These are phyloP conservation scores for Latheticus oryzae DNA, from an alignment of 2,888 invertebrate species.

Conservation along the genomic window DNA sequence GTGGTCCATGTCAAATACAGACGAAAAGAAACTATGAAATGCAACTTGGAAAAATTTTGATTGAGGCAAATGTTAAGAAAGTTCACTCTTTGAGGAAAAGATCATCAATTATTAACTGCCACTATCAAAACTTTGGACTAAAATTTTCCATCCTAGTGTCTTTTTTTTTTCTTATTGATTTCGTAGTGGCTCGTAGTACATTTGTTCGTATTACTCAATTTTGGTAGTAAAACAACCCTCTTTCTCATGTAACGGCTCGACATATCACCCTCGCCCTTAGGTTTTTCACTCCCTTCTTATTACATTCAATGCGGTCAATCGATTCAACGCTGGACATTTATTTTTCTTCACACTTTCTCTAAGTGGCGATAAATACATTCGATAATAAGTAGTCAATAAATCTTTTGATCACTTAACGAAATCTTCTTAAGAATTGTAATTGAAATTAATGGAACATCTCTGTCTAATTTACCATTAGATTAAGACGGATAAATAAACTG, in stretches of 20 bases:
- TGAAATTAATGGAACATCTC: slow-evolving; percentile 37
- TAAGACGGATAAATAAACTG: slow-evolving; percentile 24
- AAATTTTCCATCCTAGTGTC: slow-evolving; percentile 13
- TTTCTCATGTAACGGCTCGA: slow-evolving; percentile 41
- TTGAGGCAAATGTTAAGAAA: slow-evolving; percentile 31
- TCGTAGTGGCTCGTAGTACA: slow-evolving; percentile 32
- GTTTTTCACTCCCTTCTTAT: slow-evolving; percentile 46
- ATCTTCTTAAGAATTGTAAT: slow-evolving; percentile 31
- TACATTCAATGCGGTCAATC: slow-evolving; percentile 48
- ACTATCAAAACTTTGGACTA: slow-evolving; percentile 19
- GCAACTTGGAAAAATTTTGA: slow-evolving; percentile 40
- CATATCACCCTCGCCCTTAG: slow-evolving; percentile 44
- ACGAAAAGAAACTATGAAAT: slow-evolving; percentile 54
- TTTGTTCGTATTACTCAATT: slow-evolving; percentile 44
- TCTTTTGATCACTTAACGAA: slow-evolving; percentile 28
- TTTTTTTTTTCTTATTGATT: slow-evolving; percentile 2
- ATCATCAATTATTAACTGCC: no score
- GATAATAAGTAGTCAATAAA: slow-evolving; percentile 41
- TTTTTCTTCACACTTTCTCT: slow-evolving; percentile 45
- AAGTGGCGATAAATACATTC: slow-evolving; percentile 44
- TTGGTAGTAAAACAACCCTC: slow-evolving; percentile 41
- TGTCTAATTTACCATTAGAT: slow-evolving; percentile 34
- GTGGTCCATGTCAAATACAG: slow-evolving; percentile 58
- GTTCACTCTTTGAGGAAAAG: no score
- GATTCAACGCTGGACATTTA: slow-evolving; percentile 43